These are phyloP conservation scores for Odontomachus brunneus DNA, from an alignment of 1,140 invertebrate species.

Conservation along the genomic window DNA sequence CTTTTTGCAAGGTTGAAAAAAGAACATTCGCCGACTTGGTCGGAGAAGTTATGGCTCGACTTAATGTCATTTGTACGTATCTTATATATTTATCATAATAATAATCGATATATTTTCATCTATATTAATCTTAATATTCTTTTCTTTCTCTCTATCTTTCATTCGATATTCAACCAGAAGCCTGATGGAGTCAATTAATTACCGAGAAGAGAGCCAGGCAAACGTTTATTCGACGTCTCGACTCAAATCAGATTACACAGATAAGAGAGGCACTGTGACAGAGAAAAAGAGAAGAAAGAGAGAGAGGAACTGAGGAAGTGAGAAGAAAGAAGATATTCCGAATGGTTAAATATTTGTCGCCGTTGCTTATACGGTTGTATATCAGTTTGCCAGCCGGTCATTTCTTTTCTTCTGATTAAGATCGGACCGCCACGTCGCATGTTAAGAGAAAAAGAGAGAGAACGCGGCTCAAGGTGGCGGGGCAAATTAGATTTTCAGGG, in stretches of 20 bases:
- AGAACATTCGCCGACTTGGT: too few species aligned
- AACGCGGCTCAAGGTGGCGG: constrained; percentile 7
- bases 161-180: background rate
- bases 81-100: too few species aligned
- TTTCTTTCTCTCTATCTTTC: too few species aligned
- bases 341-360: background rate
- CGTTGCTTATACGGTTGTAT: background rate
- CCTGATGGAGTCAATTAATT: background rate
- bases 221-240: background rate
- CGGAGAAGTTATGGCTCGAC: background rate
- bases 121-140: background rate
- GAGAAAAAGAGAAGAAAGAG: background rate
- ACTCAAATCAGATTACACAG: background rate
- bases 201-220: background rate
- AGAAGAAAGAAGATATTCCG: background rate
- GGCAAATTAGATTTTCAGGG: constrained; percentile 49
- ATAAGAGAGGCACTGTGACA: background rate
- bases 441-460: background rate
- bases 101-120: too few species aligned
- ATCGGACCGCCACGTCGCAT: background rate
- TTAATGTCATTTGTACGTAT: background rate
- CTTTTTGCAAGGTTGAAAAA: too few species aligned
- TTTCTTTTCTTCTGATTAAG: constrained; percentile 42
- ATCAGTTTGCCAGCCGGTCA: background rate
- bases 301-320: background rate